Evolutionary conservation across 2,797 vertebrate genomes (phyloP), one percentile per base, ranked within the genome.

Genomic region (Artibeus jamaicensis): DNA sequence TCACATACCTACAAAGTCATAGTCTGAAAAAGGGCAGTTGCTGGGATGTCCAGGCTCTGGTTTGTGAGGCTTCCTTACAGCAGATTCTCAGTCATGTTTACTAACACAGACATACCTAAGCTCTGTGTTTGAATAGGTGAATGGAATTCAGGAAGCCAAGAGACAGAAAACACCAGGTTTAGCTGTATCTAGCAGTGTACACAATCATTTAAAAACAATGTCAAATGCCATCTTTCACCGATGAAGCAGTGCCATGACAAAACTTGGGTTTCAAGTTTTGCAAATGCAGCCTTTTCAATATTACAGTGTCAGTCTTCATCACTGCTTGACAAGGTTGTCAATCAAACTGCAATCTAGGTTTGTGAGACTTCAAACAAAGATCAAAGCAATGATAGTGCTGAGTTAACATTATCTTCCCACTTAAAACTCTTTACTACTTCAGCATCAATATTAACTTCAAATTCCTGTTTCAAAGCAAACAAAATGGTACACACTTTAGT

Each of bases 281-380:
- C 98, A 96, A 98, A 98, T 88, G 96, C 96, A 98, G 98, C 97
- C 26, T 96, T 98, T 98, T 98, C 98, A 98, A 98, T 98, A 99
- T 98, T 97, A 96, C 83, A 77, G 92, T 98, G 98, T 98, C 98
- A 98, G 97, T 98, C 98, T 98, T 98, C 98, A 99, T 99, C 98
- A 98, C 94, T 97, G 97, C 97, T 97, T 98, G 98, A 98, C 98
- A 98, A 97, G 95, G 94, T 46, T 98, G 98, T 98, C 98, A 98
- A 93, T 99, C 98, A 98, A 97, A 97, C 82, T 92, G 97, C 98
- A 98, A 98, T 98, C 97, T 98, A 98, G 97, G 98, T 98, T 98
- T 96, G 93, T 97, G 93, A 98, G 98, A 98, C 97, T 98, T 98
- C 97, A 98, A 98, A 98, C 98, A 97, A 98, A 98, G 97, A 98